Conservation (phyloP, 2,888 invertebrate species). For the Chymomyza fuscimana region DNA sequence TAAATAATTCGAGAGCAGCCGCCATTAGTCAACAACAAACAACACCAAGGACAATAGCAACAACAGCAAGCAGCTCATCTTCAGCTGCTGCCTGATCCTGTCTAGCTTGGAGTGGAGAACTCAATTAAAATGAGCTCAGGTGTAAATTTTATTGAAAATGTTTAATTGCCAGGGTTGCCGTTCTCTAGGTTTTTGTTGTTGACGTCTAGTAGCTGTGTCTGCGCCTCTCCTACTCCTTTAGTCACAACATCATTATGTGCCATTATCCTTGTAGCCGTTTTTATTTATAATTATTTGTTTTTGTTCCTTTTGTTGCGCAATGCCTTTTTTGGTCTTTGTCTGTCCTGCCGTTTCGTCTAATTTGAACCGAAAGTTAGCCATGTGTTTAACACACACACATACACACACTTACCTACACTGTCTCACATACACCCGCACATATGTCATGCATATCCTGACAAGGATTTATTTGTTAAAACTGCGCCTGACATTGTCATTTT, state of each 20-base stretch:
- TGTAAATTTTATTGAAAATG: conserved; percentile 79
- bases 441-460: conserved; percentile 1
- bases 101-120: conserved; percentile 35
- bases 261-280: conserved; percentile 56
- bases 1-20: conserved; percentile 46
- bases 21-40: conserved; percentile 8
- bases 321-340: conserved; percentile 58
- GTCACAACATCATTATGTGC: conserved; percentile 21
- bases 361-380: conserved; percentile 30
- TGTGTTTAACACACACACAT: conserved; percentile 43
- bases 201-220: background rate
- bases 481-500: conserved; percentile 67
- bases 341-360: conserved; percentile 22
- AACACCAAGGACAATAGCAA: background rate
- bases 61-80: background rate
- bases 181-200: background rate
- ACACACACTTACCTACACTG: conserved; percentile 45
- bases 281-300: conserved; percentile 75
- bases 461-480: conserved; percentile 65
- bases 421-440: background rate
- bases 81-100: conserved; percentile 31
- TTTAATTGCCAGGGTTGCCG: conserved; percentile 64
- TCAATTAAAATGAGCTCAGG: conserved; percentile 80
- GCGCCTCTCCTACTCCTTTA: background rate
- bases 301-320: conserved; percentile 62